Evolutionary conservation across 2,113 vertebrate species (phyloP), one percentile per base, ranked within the genome.

Genomic region (Lutjanus erythropterus): DNA sequence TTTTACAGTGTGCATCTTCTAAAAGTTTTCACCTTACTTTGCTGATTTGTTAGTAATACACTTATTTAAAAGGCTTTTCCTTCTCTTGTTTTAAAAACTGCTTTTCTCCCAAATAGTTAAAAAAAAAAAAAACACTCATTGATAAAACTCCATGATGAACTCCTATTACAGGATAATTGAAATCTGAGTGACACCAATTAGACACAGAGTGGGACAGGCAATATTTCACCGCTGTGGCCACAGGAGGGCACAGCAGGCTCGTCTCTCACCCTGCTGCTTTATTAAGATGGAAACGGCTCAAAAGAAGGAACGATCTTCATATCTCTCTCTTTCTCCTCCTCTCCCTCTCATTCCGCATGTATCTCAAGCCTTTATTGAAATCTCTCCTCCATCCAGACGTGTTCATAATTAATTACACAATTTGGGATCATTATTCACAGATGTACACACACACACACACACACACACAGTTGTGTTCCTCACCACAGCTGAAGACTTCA

Each of bases 241-340:
- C 94, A 94, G 81, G 95, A 90, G 94, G 95, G 94, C 95, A 93
- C 88, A 93, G 91, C 91, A 92, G 92, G 73, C 90, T 89, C 79
- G 83, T 89, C 71, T 90, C 84, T 90, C 81, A 52, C 61, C 71
- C 81, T 39, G 78, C 81, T 75, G 83, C 84, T 80, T 85, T 68
- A 91, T 90, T 78, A 86, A 87, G 84, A 91, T 71, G 77, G 86
- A 88, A 87, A 84, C 23, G 2, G 33, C 68, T 72, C 49, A 64
- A 68, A 85, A 86, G 81, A 44, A 82, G 74, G 78, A 79, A 52
- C 70, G 59, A 85, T 84, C 82, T 90, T 75, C 84, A 55, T 80
- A 79, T 83, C 84, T 80, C 68, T 59, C 39, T 76, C 68, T 69
- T 39, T 46, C 56, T 71, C 50, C n/a, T 12, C n/a, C 56, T 73